Evolutionary conservation across 2,888 invertebrate species (phyloP), one percentile per base, ranked within the genome.

Genomic region (Laspeyria flexula): DNA sequence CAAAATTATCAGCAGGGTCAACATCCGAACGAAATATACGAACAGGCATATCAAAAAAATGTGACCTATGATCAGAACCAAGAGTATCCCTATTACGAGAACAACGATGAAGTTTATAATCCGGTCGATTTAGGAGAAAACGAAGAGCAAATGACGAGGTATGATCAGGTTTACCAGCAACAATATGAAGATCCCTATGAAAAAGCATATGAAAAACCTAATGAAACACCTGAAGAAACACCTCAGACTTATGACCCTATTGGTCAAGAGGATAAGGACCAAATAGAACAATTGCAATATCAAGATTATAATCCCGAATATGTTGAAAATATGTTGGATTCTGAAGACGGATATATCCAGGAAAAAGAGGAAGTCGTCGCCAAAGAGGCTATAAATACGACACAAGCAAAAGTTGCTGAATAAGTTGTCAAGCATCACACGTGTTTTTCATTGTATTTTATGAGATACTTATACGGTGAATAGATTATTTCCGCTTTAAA

Each of bases 141-240:
- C 37, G 83, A 81, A 54, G 87, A 83, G 58, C 60, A 81, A 10
- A 68, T 73, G n/a, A 74, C 81, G 51, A 75, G 62, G 4, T 88
- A 87, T 51, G 88, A 90, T 59, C 86, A 77, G 50, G 77, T 62
- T 59, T 89, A 88, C 45, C 79, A 81, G 54, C 78, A 88, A 52
- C 88, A 90, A 61, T 87, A 88, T 60, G 48, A 55, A 3, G 51
- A 41, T 25, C 18, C 49, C 11, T 66, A 74, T 43, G 66, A 69
- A 40, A 60, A 61, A 41, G 61, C 46, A 15, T 74, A 75, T 53
- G 57, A 65, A 35, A 55, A 63, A 9, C n/a, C n/a, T n/a, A 49
- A 63, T 6, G 11, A 29, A 29, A 3, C n/a, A 29, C 27, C 27
- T 6, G 9, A 27, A 27, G 9, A 5, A 27, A 3, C 60, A 16